Evolutionary conservation across 1,140 invertebrate species (phyloP).

Genomic region (Sipha flava): DNA sequence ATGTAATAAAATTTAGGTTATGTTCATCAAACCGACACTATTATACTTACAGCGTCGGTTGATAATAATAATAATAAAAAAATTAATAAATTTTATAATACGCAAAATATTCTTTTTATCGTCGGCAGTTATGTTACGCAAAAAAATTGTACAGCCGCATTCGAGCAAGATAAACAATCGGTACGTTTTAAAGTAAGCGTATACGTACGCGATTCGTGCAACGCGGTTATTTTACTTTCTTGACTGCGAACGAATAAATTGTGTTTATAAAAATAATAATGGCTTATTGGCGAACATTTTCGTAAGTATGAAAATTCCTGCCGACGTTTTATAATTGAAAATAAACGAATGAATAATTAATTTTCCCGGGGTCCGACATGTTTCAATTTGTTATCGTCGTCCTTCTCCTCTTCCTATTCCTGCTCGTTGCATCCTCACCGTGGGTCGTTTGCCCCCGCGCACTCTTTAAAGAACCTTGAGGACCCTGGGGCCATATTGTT

Average conservation of each 20-base stretch:
- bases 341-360: conserved; percentile 33
- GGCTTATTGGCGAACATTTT: conserved; percentile 25
- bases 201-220: no score
- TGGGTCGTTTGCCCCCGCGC: neutral
- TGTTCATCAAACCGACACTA: no score
- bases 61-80: no score
- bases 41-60: neutral
- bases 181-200: neutral
- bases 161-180: neutral
- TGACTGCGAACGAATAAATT: neutral
- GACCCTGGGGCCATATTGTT: conserved; percentile 31
- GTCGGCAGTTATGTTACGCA: no score
- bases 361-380: conserved; percentile 30
- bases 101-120: no score
- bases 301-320: conserved; percentile 25
- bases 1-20: no score
- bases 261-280: conserved; percentile 23
- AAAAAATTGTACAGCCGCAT: neutral
- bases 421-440: neutral
- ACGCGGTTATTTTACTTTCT: neutral
- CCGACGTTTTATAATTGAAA: conserved; percentile 32
- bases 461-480: conserved; percentile 26
- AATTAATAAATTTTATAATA: no score
- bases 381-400: conserved; percentile 31
- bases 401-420: neutral